Evolutionary conservation across 2,113 vertebrate genomes (phyloP).

Genomic region (Aegithalos caudatus): DNA sequence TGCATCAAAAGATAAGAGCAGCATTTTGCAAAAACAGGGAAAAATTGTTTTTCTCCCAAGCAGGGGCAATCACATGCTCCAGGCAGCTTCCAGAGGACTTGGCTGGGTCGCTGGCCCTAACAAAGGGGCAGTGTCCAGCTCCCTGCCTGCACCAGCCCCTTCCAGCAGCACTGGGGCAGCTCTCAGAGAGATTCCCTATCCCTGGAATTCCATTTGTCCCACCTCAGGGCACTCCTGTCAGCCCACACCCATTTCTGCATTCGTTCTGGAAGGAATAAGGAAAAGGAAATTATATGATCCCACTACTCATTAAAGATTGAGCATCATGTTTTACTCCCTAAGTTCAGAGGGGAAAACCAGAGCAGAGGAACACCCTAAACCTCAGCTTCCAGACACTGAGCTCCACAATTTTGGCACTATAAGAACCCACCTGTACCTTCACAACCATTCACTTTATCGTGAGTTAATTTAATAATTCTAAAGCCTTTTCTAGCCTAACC

Average conservation of each 20-base stretch:
- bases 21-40: neutral
- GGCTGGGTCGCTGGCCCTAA: neutral
- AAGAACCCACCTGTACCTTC: neutral
- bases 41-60: slow-evolving; percentile 28
- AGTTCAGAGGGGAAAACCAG: neutral
- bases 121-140: slow-evolving; percentile 46
- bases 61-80: slow-evolving; percentile 35
- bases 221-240: neutral
- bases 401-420: rapidly evolving
- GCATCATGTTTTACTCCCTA: neutral
- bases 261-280: neutral
- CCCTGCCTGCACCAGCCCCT: neutral
- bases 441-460: neutral
- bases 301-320: rapidly evolving
- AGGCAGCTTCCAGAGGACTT: neutral
- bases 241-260: rapidly evolving
- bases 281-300: rapidly evolving
- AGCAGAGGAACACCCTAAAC: neutral
- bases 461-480: neutral
- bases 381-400: neutral
- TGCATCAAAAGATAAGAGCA: neutral
- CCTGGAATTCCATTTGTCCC: rapidly evolving
- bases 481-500: neutral
- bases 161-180: neutral
- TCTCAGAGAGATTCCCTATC: rapidly evolving